A percentile compares a stretch with the other conserved stretches of the same genome.
Evolutionary conservation across 64 coral and sea anemone genomes (phyloP).

Genomic region (Orbicella faveolata): DNA sequence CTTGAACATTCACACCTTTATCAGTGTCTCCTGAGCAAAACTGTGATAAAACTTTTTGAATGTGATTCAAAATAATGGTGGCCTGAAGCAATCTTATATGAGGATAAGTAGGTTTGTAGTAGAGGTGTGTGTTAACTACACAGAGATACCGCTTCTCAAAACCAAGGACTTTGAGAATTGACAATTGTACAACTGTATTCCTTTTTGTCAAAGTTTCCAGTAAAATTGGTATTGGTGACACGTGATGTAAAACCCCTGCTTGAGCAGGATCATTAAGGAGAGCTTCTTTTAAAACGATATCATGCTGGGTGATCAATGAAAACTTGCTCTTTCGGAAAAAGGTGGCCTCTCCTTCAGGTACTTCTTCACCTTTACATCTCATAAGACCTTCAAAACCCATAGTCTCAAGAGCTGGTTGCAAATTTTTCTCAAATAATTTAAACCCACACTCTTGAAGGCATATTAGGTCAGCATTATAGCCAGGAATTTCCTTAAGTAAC

Average conservation of each 20-base stretch:
- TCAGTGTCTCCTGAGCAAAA: not conserved
- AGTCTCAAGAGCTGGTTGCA: constrained; percentile 62
- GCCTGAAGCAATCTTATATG: constrained; percentile 84
- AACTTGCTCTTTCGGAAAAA: constrained; percentile 85
- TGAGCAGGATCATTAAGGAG: constrained; percentile 56
- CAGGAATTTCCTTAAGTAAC: constrained; percentile 81
- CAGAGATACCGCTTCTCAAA: constrained; percentile 53
- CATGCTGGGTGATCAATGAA: constrained; percentile 63
- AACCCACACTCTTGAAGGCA: constrained; percentile 95
- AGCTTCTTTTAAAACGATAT: constrained; percentile 65
- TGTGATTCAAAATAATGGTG: constrained; percentile 73
- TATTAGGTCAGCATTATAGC: constrained; percentile 90
- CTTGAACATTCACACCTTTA: not conserved
- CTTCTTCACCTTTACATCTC: constrained; percentile 78
- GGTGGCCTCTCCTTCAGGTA: constrained; percentile 85
- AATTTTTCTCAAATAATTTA: constrained; percentile 61
- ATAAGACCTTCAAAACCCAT: constrained; percentile 73
- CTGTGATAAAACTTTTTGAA: constrained; percentile 56
- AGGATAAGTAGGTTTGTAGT: constrained; percentile 75
- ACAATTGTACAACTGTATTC: constrained; percentile 75
- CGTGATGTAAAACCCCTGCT: constrained; percentile 61
- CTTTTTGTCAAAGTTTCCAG: constrained; percentile 58
- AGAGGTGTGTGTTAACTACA: constrained; percentile 89
- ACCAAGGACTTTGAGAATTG: constrained; percentile 48
- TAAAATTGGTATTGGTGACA: constrained; percentile 59